Evolutionary conservation across 2,797 vertebrate species (phyloP).

Genomic region (Sebastes itinus): DNA sequence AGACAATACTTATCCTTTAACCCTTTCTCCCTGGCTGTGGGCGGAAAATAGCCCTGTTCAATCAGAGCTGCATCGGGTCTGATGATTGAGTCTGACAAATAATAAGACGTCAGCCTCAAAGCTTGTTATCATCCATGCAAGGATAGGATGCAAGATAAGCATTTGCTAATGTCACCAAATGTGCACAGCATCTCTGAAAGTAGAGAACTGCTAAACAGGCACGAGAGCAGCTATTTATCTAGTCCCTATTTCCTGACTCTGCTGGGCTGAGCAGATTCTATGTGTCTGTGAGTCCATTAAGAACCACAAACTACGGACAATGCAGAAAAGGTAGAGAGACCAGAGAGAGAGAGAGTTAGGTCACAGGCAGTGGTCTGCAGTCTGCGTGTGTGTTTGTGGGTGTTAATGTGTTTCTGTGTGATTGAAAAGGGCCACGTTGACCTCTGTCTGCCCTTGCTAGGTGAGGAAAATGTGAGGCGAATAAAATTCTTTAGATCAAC

Average conservation of each 20-base stretch:
- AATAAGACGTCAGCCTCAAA: neutral
- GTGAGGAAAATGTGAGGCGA: constrained; percentile 3
- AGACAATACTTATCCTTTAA: neutral
- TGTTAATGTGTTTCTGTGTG: neutral
- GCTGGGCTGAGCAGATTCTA: neutral
- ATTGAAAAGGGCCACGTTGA: constrained; percentile 5
- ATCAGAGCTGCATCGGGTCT: neutral
- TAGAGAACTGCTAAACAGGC: neutral
- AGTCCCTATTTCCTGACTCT: constrained; percentile 8
- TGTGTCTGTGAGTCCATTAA: constrained; percentile 28
- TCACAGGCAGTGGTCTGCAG: neutral
- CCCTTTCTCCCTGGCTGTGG: neutral
- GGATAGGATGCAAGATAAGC: neutral
- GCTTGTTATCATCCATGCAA: neutral
- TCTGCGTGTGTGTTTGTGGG: neutral
- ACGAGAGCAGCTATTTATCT: neutral
- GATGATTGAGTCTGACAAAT: neutral
- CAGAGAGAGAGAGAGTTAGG: neutral
- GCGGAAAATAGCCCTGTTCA: neutral
- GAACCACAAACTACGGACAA: constrained; percentile 1
- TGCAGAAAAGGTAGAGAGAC: neutral
- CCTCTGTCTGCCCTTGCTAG: constrained; percentile 16
- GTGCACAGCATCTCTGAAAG: neutral
- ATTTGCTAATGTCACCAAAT: constrained; percentile 10
- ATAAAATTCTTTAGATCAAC: constrained; percentile 1